Evolutionary conservation across 2,888 invertebrate species (phyloP).

Genomic region (Copidosoma aretas): DNA sequence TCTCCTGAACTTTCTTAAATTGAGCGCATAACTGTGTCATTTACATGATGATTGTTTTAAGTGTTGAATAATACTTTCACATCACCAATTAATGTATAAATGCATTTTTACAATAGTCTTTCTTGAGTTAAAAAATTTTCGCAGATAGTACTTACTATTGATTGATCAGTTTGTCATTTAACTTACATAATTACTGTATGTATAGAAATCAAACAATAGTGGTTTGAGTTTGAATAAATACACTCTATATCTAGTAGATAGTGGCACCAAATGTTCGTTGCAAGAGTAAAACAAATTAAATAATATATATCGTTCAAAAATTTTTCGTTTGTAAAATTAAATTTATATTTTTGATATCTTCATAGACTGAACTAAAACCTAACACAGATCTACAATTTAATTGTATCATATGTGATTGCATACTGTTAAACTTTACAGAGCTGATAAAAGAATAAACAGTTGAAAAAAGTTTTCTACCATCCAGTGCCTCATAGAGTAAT

Average conservation of each 20-base stretch:
- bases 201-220: too few species aligned
- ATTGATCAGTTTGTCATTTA: too few species aligned
- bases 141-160: too few species aligned
- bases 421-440: neutral
- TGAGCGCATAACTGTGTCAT: too few species aligned
- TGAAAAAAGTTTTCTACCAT: neutral
- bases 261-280: neutral
- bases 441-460: neutral
- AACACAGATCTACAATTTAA: slow-evolving; percentile 7
- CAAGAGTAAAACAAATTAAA: neutral
- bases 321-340: neutral
- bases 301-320: neutral
- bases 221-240: too few species aligned
- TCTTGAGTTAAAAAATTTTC: too few species aligned
- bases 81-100: too few species aligned
- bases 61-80: too few species aligned
- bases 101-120: too few species aligned
- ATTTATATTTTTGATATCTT: neutral
- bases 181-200: too few species aligned
- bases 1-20: too few species aligned
- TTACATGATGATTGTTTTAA: too few species aligned
- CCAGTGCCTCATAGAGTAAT: neutral
- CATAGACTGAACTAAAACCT: neutral
- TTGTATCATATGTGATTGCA: neutral
- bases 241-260: neutral